Base-by-base conservation (phyloP, 2,113 vertebrate genomes). In the Scytalopus superciliaris region DNA sequence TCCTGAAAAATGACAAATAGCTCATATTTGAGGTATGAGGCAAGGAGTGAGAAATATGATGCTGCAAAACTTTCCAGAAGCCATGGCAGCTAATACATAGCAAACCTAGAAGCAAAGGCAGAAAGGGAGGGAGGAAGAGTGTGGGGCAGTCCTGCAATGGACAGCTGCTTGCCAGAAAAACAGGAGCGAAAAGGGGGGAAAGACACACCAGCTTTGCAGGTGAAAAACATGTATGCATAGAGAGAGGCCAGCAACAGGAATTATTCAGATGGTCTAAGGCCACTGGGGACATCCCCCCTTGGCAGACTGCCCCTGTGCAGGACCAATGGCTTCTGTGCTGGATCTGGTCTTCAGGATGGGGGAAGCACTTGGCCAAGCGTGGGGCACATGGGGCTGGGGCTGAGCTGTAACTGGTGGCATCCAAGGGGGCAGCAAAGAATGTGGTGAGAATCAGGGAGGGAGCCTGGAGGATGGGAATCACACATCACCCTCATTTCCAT, bases 201-300 rank as follows among this genome's bases (percentile, higher is more conserved):
- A 72, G 50, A 15, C 19, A 35, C 28, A 35, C 14, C 47, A 37
- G 14, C 27, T 39, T 50, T 88, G 57, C 44, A 33, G 55, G n/a
- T n/a, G 27, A 89, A 89, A 79, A 18, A 0, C 12, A 4, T 0
- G 0, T 40, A 5, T 18, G 3, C 15, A 2, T 7, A 39, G 21
- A 67, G 49, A 66, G 15, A 55, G 19, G 24, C 18, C 22, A 75
- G 62, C 28, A n/a, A 17, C 5, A 84, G 75, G 47, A 76, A 28
- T 44, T 68, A 35, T 72, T 60, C 45, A 31, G 60, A 7, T 33
- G 31, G 18, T 53, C 3, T 16, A n/a, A 68, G 35, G 42, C 49
- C 75, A 14, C 2, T 0, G 2, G n/a, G 42, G 30, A 33, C 35
- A 40, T 63, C 39, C 40, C 80, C 47, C 30, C 35, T 77, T 7